Evolutionary conservation across 2,113 vertebrate species (phyloP).

Genomic region (Ceyx margarethae): DNA sequence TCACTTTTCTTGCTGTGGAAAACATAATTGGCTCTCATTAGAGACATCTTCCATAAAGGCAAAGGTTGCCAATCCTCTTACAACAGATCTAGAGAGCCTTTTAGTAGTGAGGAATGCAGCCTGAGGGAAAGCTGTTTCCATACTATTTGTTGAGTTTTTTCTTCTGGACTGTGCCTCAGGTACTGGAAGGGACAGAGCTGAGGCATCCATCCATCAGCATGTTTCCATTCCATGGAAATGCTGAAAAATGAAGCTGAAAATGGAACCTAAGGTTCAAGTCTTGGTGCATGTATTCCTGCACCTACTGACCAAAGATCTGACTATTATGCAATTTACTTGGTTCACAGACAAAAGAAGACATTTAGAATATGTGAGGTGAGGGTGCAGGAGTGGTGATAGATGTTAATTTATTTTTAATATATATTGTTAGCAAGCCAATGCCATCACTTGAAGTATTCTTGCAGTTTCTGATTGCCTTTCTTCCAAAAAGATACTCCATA

Average conservation of each 20-base stretch:
- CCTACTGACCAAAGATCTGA: not conserved
- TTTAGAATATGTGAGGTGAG: not conserved
- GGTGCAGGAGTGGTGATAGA: no score
- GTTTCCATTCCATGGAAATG: not conserved
- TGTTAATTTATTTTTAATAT: not conserved
- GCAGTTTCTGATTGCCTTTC: not conserved
- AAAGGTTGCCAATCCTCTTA: not conserved
- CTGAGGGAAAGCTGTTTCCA: not conserved
- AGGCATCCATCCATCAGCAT: not conserved
- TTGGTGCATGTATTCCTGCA: not conserved
- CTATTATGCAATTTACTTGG: not conserved
- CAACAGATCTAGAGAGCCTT: not conserved
- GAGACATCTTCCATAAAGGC: not conserved
- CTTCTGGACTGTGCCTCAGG: not conserved
- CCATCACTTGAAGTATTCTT: not conserved
- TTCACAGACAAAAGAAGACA: not conserved
- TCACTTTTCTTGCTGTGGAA: not conserved
- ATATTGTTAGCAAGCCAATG: not conserved
- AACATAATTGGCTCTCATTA: not conserved
- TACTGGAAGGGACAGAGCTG: not conserved
- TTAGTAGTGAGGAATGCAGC: not conserved
- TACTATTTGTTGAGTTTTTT: not conserved
- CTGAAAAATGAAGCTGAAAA: not conserved
- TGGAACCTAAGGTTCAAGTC: not conserved
- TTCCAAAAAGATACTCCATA: not conserved